These are phyloP conservation scores for Taphrorychus bicolor DNA, from an alignment of 2,888 invertebrate species.

Conservation along the genomic window DNA sequence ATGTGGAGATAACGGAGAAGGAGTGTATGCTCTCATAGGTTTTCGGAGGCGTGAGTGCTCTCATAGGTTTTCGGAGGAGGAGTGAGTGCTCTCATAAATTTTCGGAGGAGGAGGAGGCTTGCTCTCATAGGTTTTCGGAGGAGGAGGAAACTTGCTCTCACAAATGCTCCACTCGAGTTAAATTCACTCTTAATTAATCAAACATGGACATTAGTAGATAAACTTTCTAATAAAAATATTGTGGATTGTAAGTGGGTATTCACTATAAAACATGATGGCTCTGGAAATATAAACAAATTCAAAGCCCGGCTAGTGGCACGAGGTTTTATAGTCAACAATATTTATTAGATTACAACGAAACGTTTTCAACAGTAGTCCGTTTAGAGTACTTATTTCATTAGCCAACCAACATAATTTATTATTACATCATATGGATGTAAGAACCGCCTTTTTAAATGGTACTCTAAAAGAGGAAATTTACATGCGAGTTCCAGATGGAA, in stretches of 20 bases:
- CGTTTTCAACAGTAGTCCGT: constrained; percentile 37
- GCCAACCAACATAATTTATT: constrained; percentile 20
- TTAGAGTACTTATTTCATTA: constrained; percentile 22
- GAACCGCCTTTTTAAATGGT: constrained; percentile 41
- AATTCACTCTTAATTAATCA: constrained; percentile 30
- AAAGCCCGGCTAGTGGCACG: constrained; percentile 28
- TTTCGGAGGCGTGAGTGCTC: too few species aligned
- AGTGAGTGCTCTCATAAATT: too few species aligned
- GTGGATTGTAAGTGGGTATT: constrained; percentile 41
- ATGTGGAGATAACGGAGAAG: too few species aligned
- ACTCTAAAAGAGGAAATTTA: constrained; percentile 33
- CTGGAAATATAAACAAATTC: constrained; percentile 20
- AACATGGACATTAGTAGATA: constrained; percentile 35
- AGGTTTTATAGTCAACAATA: constrained; percentile 39
- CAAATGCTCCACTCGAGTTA: too few species aligned
- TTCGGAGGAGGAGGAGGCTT: too few species aligned
- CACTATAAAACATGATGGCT: constrained; percentile 32
- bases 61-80: too few species aligned
- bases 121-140: too few species aligned
- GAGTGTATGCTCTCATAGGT: too few species aligned
- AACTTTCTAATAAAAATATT: constrained; percentile 17
- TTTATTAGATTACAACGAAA: constrained; percentile 38
- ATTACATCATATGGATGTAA: constrained; percentile 39
- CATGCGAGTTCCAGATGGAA: constrained; percentile 45
- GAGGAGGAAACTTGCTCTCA: too few species aligned